Evolutionary conservation across 2,797 vertebrate genomes (phyloP).

Genomic region (Sebastes goodei): DNA sequence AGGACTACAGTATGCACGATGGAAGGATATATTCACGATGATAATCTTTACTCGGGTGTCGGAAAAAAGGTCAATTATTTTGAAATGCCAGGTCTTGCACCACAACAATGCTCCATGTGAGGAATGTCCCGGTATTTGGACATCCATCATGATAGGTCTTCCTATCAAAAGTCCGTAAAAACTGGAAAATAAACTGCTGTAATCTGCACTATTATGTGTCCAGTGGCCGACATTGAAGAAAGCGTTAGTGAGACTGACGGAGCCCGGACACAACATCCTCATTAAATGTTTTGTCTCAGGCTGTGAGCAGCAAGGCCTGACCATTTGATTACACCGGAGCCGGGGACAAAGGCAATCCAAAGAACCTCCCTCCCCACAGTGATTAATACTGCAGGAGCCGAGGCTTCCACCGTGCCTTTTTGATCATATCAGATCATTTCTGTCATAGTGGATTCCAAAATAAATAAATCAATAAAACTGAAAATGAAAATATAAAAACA

Average conservation of each 20-base stretch:
- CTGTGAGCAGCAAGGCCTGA: conserved; percentile 43
- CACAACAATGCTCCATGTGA: background rate
- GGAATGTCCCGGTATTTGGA: background rate
- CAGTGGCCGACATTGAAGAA: conserved; percentile 11
- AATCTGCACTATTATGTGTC: conserved; percentile 14
- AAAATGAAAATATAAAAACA: conserved; percentile 42
- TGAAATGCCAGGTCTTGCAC: background rate
- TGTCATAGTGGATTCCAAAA: conserved; percentile 35
- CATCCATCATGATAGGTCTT: background rate
- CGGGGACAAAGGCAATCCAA: conserved; percentile 55
- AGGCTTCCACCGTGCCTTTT: conserved; percentile 22
- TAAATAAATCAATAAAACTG: conserved; percentile 53
- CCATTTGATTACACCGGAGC: conserved; percentile 60
- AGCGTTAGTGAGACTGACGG: conserved; percentile 17
- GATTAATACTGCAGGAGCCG: conserved; percentile 48
- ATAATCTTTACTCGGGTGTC: too few species aligned
- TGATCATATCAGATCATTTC: conserved; percentile 52
- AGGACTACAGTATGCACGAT: background rate
- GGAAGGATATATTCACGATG: background rate
- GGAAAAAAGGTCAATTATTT: background rate
- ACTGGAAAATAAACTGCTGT: conserved; percentile 18
- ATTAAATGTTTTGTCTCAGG: conserved; percentile 57
- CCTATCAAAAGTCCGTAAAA: conserved; percentile 4
- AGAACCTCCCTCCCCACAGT: conserved; percentile 29
- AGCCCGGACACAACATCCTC: conserved; percentile 45